phyloP scores from a whole-genome alignment of 2,113 vertebrate genomes.

The Ciconia maguari region DNA sequence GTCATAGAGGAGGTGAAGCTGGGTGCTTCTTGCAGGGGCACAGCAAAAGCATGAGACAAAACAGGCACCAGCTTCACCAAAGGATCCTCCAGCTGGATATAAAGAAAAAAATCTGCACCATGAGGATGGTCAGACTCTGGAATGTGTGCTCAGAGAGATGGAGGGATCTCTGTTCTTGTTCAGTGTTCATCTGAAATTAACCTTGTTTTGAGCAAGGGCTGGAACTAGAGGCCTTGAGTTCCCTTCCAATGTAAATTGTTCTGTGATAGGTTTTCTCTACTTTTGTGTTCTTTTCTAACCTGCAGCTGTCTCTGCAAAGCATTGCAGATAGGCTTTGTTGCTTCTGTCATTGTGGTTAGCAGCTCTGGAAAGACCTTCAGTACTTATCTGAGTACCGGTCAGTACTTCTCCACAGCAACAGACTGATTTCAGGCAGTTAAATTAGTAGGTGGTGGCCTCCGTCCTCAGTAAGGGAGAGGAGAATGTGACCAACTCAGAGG shows the following conservation, averaged over 20 bases:
- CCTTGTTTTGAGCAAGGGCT: neutral
- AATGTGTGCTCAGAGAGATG: neutral
- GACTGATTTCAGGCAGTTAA: neutral
- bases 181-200: neutral
- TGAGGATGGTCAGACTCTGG: neutral
- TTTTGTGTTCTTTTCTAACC: neutral
- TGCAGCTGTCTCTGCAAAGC: neutral
- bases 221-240: neutral
- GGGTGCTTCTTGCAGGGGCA: neutral
- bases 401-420: neutral
- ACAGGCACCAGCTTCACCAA: neutral
- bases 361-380: neutral
- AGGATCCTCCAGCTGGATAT: neutral
- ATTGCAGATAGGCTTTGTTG: neutral
- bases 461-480: neutral
- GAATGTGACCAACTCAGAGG: neutral
- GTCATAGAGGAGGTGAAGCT: neutral
- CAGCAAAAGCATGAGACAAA: neutral
- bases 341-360: neutral
- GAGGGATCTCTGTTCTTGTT: neutral
- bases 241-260: neutral
- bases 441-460: neutral
- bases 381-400: neutral
- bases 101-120: neutral
- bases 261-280: neutral